Base-by-base conservation (phyloP, 2,797 vertebrate genomes). In the Myotis daubentonii region DNA sequence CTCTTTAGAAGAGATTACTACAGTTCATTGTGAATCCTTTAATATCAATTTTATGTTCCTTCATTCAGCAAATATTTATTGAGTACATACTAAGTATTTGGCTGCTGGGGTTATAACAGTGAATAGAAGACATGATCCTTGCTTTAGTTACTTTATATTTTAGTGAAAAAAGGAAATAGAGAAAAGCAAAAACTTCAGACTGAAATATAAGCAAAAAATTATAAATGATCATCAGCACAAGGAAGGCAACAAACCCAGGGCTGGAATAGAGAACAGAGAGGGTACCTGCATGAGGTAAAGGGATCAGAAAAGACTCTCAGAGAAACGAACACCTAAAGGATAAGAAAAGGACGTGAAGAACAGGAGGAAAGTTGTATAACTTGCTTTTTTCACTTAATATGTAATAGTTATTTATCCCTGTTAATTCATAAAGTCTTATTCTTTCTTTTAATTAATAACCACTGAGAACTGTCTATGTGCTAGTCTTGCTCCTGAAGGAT, bases 141-240 rank as follows among this genome's bases (percentile, higher is more conserved):
- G 5, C 41, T 23, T 53, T 86, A 60, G 41, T 6, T 66, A 47
- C 28, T 47, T 84, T 36, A 19, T 38, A 49, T 44, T 49, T 88
- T 68, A 70, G 62, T 30, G 30, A 95, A 76, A 51, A n/a, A 60
- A 76, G 30, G 16, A 84, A 71, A 62, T 1, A 51, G 30, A 88
- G 25, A 88, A 93, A 89, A 86, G 13, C 22, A 80, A 68, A n/a
- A 53, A 66, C 22, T 66, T 93, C 28, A 91, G 68, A 76, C n/a
- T 60, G 33, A 79, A 17, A 88, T 53, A 2, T 2, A 38, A 90
- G 74, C 49, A 41, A 91, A 80, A 36, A 55, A 76, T 49, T 55
- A 72, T 38, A 25, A 70, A 51, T 16, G 62, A 9, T 55, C 47
- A 80, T 87, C 17, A 62, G 23, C 17, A 33, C 33, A 47, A 60